Percentiles rank a stretch among this genome's conserved stretches.
Conservation (phyloP, 1,140 invertebrate species). For the Ceratina australensis region DNA sequence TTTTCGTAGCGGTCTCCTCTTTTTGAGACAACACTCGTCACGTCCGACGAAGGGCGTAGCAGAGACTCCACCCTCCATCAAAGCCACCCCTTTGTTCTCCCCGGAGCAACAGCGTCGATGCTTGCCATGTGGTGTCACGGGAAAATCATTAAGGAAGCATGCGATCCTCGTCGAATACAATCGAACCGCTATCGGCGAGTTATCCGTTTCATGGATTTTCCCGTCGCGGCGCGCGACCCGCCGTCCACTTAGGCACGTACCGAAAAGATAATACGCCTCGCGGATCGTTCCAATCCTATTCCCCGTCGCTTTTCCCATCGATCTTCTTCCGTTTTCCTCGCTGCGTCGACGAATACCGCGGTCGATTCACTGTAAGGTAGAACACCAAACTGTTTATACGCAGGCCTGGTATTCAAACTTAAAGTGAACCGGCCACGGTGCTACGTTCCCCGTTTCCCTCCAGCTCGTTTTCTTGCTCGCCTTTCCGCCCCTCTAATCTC, state of each 20-base stretch:
- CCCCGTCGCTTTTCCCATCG: background rate
- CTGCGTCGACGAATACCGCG: conserved; percentile 70
- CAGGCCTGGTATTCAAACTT: conserved; percentile 93
- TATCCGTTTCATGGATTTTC: conserved; percentile 30
- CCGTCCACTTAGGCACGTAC: conserved; percentile 61
- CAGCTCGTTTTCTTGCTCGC: background rate
- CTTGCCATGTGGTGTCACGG: background rate
- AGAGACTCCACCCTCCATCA: background rate
- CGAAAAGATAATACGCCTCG: conserved; percentile 45
- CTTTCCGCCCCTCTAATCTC: conserved; percentile 40
- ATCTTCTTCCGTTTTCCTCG: conserved; percentile 1
- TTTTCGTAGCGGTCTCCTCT: background rate
- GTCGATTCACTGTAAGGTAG: conserved; percentile 92
- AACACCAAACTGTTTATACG: conserved; percentile 89
- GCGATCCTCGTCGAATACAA: conserved; percentile 5
- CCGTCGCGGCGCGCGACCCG: conserved; percentile 11
- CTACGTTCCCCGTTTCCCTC: conserved; percentile 46
- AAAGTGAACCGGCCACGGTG: conserved; percentile 84
- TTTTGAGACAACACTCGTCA: background rate
- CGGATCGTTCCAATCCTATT: background rate
- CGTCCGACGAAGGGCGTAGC: background rate
- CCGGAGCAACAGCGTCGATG: conserved; percentile 1
- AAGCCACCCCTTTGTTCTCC: background rate
- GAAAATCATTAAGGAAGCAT: conserved; percentile 49
- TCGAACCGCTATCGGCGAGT: background rate